These are phyloP conservation scores for Galbula dea DNA, from an alignment of 2,113 vertebrate genomes.

Conservation along the genomic window DNA sequence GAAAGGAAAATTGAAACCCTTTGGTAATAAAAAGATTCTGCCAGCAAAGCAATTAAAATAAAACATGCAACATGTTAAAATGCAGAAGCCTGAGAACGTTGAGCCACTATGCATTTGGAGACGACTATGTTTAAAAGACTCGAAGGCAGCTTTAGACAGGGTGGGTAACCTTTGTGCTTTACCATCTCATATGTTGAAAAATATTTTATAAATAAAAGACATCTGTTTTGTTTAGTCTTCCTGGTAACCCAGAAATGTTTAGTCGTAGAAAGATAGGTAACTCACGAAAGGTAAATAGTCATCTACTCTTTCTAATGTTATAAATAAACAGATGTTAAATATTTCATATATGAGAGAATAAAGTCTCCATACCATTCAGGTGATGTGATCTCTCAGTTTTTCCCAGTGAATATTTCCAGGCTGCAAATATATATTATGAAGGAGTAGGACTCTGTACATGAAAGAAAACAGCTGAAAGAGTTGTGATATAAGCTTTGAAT, in stretches of 20 bases:
- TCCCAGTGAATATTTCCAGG: neutral
- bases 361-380: neutral
- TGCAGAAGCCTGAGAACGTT: neutral
- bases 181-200: neutral
- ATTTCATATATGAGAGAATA: neutral
- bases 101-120: neutral
- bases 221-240: neutral
- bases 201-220: neutral
- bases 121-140: neutral
- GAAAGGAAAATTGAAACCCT: neutral
- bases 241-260: neutral
- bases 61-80: neutral
- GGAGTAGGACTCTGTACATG: neutral
- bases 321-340: neutral
- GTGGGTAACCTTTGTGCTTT: neutral
- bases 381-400: neutral
- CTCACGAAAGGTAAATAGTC: neutral
- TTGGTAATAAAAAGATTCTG: neutral
- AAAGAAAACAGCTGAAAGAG: neutral
- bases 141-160: neutral
- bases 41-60: neutral
- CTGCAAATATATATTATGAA: neutral
- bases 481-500: neutral
- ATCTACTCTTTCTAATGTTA: neutral
- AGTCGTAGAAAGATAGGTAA: neutral